These are phyloP conservation scores for Orgyia antiqua DNA, from an alignment of 2,888 invertebrate genomes.

Conservation along the genomic window DNA sequence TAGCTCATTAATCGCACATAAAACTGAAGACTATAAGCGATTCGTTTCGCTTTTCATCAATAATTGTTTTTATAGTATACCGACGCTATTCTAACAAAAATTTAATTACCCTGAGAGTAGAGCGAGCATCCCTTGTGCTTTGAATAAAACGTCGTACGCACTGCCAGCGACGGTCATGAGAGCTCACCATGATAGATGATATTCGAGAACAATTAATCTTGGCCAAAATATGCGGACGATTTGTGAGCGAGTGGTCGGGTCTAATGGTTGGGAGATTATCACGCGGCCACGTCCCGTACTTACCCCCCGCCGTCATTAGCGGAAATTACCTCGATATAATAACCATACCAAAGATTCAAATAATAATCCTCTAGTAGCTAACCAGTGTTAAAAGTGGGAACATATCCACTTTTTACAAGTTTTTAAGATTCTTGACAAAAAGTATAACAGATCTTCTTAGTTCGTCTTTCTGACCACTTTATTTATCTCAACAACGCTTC, in stretches of 20 bases:
- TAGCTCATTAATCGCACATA: slow-evolving; percentile 24
- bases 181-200: slow-evolving; percentile 77
- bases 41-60: slow-evolving; percentile 23
- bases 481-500: too few species aligned
- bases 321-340: slow-evolving; percentile 48
- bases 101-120: slow-evolving; percentile 60
- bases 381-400: neutral
- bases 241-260: slow-evolving; percentile 75
- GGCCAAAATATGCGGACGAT: slow-evolving; percentile 77
- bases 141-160: slow-evolving; percentile 74
- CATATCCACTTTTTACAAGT: neutral
- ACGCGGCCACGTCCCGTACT: slow-evolving; percentile 54
- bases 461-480: too few species aligned
- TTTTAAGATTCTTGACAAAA: neutral
- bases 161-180: slow-evolving; percentile 70
- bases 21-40: slow-evolving; percentile 24
- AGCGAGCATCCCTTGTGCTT: slow-evolving; percentile 57
- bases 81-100: slow-evolving; percentile 55
- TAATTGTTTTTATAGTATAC: too few species aligned
- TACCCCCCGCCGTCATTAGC: slow-evolving; percentile 58
- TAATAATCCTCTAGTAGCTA: slow-evolving; percentile 20
- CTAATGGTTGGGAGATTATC: slow-evolving; percentile 75
- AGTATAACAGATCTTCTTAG: too few species aligned
- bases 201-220: slow-evolving; percentile 78
- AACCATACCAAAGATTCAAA: slow-evolving; percentile 28